Evolutionary conservation across 2,797 vertebrate species (phyloP).

Genomic region (Linurgus olivaceus): DNA sequence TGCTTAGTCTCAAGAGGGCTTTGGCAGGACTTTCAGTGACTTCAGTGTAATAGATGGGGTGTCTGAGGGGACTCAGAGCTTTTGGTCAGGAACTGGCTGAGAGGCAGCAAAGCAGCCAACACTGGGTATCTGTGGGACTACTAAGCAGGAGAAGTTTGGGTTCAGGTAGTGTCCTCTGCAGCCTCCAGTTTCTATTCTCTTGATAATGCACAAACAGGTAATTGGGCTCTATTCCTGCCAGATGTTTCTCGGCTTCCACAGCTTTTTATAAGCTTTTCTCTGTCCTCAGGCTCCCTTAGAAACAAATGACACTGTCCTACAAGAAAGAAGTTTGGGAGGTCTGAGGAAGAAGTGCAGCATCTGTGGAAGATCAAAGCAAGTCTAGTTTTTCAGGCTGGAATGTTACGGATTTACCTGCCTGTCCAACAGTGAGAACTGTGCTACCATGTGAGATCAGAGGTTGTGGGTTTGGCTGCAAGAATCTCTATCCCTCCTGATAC

Average conservation of each 20-base stretch:
- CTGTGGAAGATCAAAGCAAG: neutral
- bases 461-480: neutral
- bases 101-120: neutral
- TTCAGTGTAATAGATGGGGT: neutral
- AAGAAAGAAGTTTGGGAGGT: neutral
- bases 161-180: neutral
- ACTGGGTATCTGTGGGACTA: neutral
- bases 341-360: neutral
- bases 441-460: neutral
- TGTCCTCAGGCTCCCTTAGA: neutral
- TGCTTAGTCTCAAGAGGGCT: neutral
- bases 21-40: neutral
- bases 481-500: neutral
- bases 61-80: neutral
- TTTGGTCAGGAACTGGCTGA: neutral
- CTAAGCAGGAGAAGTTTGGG: neutral
- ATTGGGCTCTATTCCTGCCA: neutral
- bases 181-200: neutral
- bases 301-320: neutral
- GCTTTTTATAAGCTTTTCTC: neutral
- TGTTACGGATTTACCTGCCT: neutral
- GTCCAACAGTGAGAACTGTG: neutral
- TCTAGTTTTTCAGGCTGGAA: neutral
- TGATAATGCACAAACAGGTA: neutral
- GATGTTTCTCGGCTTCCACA: neutral